Evolutionary conservation across 2,888 invertebrate species (phyloP).

Genomic region (Euzetes globulus): DNA sequence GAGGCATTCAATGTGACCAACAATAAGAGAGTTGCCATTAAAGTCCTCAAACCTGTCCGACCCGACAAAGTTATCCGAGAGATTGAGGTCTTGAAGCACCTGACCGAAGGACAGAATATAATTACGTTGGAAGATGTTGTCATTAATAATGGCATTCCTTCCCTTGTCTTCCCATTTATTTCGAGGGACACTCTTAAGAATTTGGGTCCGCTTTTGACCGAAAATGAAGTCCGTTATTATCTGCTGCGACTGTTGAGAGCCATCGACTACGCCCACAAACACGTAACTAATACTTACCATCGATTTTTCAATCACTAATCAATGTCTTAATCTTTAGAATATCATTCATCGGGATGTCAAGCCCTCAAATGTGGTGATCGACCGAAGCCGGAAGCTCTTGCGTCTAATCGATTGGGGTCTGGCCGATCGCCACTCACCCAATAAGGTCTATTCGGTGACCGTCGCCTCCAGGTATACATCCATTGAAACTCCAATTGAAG

Average conservation of each 20-base stretch:
- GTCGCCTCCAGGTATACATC: neutral
- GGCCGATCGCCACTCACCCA: neutral
- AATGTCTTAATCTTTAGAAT: neutral
- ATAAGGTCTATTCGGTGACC: neutral
- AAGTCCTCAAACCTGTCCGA: neutral
- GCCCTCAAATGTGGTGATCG: constrained; percentile 19
- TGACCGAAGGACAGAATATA: neutral
- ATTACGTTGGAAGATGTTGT: neutral
- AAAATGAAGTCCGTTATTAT: neutral
- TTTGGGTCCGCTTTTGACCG: neutral
- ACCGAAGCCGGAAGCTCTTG: neutral
- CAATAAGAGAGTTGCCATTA: neutral
- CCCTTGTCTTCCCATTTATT: neutral
- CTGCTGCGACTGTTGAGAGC: neutral
- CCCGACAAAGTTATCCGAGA: neutral
- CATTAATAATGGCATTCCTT: neutral
- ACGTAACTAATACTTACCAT: neutral
- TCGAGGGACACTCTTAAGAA: neutral
- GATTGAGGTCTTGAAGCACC: neutral
- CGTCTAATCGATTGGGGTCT: constrained; percentile 11
- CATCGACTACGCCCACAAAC: neutral
- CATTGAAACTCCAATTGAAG: neutral
- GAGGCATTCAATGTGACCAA: constrained; percentile 5
- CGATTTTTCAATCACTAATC: neutral
- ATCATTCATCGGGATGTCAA: constrained; percentile 15